Evolutionary conservation across 2,113 vertebrate genomes (phyloP).

Genomic region (Odontesthes bonariensis): DNA sequence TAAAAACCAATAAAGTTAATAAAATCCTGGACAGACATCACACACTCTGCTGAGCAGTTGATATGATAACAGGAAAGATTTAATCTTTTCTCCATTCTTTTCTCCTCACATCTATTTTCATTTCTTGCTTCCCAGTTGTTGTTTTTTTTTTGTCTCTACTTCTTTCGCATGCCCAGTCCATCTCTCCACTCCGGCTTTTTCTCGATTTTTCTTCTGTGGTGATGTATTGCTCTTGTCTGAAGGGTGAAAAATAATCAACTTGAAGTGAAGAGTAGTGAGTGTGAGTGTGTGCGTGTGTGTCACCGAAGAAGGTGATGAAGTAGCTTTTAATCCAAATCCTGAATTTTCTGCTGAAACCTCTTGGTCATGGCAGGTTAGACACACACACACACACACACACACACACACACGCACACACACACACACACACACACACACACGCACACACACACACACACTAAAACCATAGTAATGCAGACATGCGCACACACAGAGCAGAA

Average conservation of each 20-base stretch:
- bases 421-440: slow-evolving; percentile 25
- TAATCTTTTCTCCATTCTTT: slow-evolving; percentile 13
- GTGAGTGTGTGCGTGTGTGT: slow-evolving; percentile 25
- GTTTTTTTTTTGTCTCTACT: slow-evolving; percentile 22
- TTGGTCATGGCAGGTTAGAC: slow-evolving; percentile 67
- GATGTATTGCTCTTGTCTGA: slow-evolving; percentile 79
- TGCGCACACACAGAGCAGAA: slow-evolving; percentile 27
- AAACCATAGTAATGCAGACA: slow-evolving; percentile 14
- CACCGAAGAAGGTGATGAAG: slow-evolving; percentile 70
- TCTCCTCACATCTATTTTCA: slow-evolving; percentile 23
- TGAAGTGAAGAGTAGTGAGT: slow-evolving; percentile 68
- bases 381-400: slow-evolving; percentile 27
- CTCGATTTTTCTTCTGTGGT: slow-evolving; percentile 60
- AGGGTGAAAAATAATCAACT: slow-evolving; percentile 80
- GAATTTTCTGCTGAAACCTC: slow-evolving; percentile 71
- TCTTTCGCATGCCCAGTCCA: slow-evolving; percentile 22
- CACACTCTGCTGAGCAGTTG: slow-evolving; percentile 51
- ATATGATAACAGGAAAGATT: slow-evolving; percentile 44
- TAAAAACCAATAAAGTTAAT: slow-evolving; percentile 73
- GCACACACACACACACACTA: slow-evolving; percentile 16
- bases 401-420: slow-evolving; percentile 11
- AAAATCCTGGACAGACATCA: slow-evolving; percentile 49
- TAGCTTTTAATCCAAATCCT: slow-evolving; percentile 79
- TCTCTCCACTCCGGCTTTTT: slow-evolving; percentile 32
- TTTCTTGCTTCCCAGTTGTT: slow-evolving; percentile 1